Base-by-base conservation (phyloP, 1,140 invertebrate genomes). In the Apis mellifera region DNA sequence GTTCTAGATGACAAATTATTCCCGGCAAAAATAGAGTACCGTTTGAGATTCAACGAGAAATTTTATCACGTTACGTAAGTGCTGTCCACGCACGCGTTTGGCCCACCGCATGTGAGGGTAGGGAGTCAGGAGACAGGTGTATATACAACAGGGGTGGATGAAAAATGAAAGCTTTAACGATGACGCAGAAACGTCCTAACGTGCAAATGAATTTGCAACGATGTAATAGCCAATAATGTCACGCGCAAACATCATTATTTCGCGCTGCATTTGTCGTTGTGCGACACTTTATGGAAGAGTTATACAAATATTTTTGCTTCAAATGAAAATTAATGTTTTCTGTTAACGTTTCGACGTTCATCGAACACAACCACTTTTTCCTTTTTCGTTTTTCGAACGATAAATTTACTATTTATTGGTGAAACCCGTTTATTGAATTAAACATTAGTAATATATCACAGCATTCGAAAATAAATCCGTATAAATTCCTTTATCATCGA, bases 1-100 rank as follows among this genome's bases (percentile, higher is more conserved):
- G 87, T 88, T 85, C 42, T 65, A 48, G 71, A 60, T 84, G 87
- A 89, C 87, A 86, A 89, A 89, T 89, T 80, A 82, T 88, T 60
- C 81, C 26, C 23, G 48, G 32, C 60, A 84, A 88, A 86, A 89
- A 86, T 89, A 70, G 74, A 88, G 86, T 84, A 76, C 65, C 72
- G 66, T 79, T 87, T 69, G 74, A 82, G 76, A 85, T 80, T 82
- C 76, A 87, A 78, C 75, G 86, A 74, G 86, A 68, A 79, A 88
- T 88, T 88, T 83, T 85, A 87, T 87, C 84, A 72, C 72, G 32
- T 73, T 66, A 82, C 64, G 52, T 81, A 84, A 82, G 70, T 32
- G n/a, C 52, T 32, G 23, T 26, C 17, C 48, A 23, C 65, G 55
- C 57, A 55, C 72, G 26, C 26, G 77, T 32, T 64, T 66, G 60